These are phyloP conservation scores for Ceratina australensis DNA, from an alignment of 1,140 invertebrate genomes.

Conservation along the genomic window DNA sequence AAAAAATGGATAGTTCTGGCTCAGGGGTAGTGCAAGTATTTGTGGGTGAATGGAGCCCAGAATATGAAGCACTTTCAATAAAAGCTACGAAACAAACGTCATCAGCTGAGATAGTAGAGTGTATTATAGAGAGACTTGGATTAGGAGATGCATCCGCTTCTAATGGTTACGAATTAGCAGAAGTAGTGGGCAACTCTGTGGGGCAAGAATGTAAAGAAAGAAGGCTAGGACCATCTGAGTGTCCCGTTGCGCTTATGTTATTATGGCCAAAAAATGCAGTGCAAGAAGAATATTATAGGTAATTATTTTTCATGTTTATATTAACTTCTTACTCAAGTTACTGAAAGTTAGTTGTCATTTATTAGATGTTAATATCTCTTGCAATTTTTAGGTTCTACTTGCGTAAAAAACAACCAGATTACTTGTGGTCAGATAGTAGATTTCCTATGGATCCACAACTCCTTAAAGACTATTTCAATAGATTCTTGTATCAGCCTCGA, in stretches of 20 bases:
- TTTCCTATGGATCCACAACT: conserved; percentile 94
- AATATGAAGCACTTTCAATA: conserved; percentile 94
- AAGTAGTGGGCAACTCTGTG: conserved; percentile 91
- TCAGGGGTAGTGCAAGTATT: conserved; percentile 87
- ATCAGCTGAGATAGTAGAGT: conserved; percentile 92
- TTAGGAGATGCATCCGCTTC: conserved; percentile 84
- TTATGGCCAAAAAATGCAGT: conserved; percentile 90
- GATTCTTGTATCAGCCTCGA: conserved; percentile 93
- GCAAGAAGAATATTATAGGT: conserved; percentile 81
- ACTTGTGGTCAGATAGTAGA: conserved; percentile 88
- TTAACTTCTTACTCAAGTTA: background rate
- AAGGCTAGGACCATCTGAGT: conserved; percentile 90
- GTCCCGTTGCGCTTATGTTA: conserved; percentile 94
- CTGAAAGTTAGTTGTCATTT: background rate
- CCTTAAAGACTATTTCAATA: conserved; percentile 93
- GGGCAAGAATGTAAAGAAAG: conserved; percentile 95
- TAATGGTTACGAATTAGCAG: conserved; percentile 92
- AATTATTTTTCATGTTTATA: conserved; percentile 12
- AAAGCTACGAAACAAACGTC: conserved; percentile 95
- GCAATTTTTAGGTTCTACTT: conserved; percentile 86
- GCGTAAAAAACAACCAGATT: conserved; percentile 88
- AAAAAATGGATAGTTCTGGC: conserved; percentile 75
- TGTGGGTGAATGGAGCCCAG: conserved; percentile 92
- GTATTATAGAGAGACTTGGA: conserved; percentile 89
- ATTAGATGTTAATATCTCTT: conserved; percentile 13